Conservation (phyloP, 2,797 vertebrate genomes). For the Lagocephalus sceleratus region DNA sequence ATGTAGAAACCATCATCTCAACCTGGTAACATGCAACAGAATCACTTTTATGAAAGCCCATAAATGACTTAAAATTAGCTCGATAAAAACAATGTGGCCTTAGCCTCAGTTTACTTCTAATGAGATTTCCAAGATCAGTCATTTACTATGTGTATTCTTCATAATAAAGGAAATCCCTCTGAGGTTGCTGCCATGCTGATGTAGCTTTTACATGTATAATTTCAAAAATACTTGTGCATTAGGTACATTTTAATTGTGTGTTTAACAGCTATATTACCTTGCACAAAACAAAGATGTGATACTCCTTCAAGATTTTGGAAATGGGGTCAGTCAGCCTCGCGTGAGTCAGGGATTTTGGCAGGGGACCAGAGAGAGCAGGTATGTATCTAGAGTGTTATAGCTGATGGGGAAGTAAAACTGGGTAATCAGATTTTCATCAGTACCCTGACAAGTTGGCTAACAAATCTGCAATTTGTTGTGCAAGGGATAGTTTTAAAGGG, state of each 20-base stretch:
- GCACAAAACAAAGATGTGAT: constrained; percentile 69
- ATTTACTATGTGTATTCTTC: constrained; percentile 49
- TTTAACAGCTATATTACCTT: constrained; percentile 68
- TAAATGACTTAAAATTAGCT: constrained; percentile 59
- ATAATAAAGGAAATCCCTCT: constrained; percentile 62
- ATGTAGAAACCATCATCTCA: constrained; percentile 47
- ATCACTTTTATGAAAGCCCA: constrained; percentile 42
- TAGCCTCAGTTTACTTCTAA: constrained; percentile 61
- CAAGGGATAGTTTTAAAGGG: constrained; percentile 30
- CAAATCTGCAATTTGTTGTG: constrained; percentile 22
- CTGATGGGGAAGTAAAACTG: constrained; percentile 45
- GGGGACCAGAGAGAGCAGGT: constrained; percentile 73
- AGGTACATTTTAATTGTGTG: constrained; percentile 70
- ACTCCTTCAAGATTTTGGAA: constrained; percentile 71
- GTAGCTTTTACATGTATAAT: constrained; percentile 62
- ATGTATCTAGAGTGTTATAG: constrained; percentile 51
- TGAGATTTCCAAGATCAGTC: constrained; percentile 57
- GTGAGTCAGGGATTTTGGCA: constrained; percentile 79
- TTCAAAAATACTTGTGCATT: constrained; percentile 60
- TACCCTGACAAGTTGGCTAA: constrained; percentile 35
- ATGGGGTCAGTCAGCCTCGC: constrained; percentile 80
- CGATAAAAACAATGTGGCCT: constrained; percentile 49
- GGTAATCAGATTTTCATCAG: constrained; percentile 43
- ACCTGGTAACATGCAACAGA: constrained; percentile 37
- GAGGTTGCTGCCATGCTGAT: constrained; percentile 63